phyloP scores from a whole-genome alignment of 2,888 invertebrate species.

The Hemaris fuciformis region DNA sequence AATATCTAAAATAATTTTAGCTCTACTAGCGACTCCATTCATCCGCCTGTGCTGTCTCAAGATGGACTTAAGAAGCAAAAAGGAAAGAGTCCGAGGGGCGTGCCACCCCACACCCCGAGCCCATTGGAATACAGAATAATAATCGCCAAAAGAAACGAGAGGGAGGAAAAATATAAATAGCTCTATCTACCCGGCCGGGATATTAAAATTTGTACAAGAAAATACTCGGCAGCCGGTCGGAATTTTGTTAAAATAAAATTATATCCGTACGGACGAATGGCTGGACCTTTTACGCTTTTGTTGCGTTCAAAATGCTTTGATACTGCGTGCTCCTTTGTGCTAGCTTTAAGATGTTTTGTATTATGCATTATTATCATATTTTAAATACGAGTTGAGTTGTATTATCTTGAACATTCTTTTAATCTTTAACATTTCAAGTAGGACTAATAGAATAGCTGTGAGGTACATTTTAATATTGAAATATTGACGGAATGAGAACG shows the following conservation, averaged over 20 bases:
- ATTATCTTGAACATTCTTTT: neutral
- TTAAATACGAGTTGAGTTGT: conserved; percentile 1
- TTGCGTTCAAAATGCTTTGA: conserved; percentile 24
- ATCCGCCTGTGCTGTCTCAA: conserved; percentile 60
- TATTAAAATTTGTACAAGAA: conserved; percentile 78
- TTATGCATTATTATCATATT: conserved; percentile 16
- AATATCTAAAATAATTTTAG: conserved; percentile 4
- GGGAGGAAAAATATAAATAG: conserved; percentile 80
- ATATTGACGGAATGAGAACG: too few relatives aligned
- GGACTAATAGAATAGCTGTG: neutral
- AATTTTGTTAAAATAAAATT: conserved; percentile 74
- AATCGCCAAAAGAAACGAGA: conserved; percentile 79
- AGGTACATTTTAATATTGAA: too few relatives aligned
- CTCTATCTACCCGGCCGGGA: conserved; percentile 66
- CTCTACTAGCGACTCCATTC: conserved; percentile 38
- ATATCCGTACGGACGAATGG: conserved; percentile 41
- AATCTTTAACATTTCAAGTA: neutral
- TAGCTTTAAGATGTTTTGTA: conserved; percentile 20
- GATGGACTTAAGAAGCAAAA: conserved; percentile 83
- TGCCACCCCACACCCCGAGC: conserved; percentile 50
- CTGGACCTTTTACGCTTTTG: conserved; percentile 29
- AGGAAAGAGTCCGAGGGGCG: conserved; percentile 78
- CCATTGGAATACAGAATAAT: conserved; percentile 81
- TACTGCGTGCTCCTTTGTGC: conserved; percentile 19
- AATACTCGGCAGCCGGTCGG: conserved; percentile 51